phyloP scores from a whole-genome alignment of 2,888 invertebrate genomes.

The Meteorus colon region DNA sequence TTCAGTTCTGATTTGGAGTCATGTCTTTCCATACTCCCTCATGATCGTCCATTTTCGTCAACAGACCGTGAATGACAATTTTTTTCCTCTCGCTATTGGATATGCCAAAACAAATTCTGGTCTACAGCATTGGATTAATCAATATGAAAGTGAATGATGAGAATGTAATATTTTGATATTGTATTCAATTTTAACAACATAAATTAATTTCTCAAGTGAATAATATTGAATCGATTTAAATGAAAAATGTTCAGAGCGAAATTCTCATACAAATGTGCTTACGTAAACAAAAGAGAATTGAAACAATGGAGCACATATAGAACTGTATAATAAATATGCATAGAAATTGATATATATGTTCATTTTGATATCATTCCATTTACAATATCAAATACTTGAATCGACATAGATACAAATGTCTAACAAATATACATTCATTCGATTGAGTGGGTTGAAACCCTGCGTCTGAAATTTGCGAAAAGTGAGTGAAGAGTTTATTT shows the following conservation, averaged over 20 bases:
- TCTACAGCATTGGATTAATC: too few species aligned
- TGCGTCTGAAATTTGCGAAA: neutral
- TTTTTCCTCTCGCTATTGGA: neutral
- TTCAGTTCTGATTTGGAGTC: slow-evolving; percentile 13
- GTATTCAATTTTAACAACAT: too few species aligned
- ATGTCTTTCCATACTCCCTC: neutral
- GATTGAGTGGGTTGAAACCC: slow-evolving; percentile 17
- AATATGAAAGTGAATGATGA: too few species aligned
- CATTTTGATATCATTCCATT: neutral
- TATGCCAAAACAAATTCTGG: neutral
- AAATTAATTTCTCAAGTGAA: too few species aligned
- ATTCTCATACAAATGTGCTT: neutral
- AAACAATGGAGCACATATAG: too few species aligned
- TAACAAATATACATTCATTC: slow-evolving; percentile 8
- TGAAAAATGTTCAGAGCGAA: neutral
- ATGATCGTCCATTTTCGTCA: slow-evolving; percentile 14
- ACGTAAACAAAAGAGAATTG: neutral
- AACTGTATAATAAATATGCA: too few species aligned
- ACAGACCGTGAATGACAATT: neutral
- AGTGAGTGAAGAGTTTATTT: slow-evolving; percentile 38
- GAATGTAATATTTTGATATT: too few species aligned
- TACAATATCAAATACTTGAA: slow-evolving; percentile 6
- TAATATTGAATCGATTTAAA: neutral
- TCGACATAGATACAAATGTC: neutral
- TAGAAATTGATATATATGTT: neutral